Conservation (phyloP, 2,113 vertebrate species). For the Ictalurus punctatus region DNA sequence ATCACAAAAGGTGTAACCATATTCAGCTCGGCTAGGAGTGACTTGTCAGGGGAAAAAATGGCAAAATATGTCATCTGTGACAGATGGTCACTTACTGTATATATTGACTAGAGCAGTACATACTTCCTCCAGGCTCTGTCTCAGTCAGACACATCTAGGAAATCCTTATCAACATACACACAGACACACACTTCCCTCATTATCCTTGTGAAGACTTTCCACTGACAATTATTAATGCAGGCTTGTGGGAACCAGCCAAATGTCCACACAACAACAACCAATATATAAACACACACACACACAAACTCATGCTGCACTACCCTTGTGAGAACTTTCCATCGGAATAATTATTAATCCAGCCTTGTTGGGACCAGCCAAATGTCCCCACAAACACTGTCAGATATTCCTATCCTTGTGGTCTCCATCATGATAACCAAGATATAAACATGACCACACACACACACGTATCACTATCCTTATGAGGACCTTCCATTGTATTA, state of each 20-base stretch:
- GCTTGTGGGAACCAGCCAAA: too few relatives aligned
- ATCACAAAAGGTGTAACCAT: background rate
- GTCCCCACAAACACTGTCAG: background rate
- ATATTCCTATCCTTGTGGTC: background rate
- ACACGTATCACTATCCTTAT: too few relatives aligned
- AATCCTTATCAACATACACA: background rate
- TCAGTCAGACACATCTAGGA: background rate
- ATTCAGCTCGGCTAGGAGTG: background rate
- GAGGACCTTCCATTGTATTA: background rate
- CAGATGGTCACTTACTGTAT: background rate
- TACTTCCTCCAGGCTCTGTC: background rate
- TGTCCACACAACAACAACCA: too few relatives aligned
- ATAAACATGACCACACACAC: background rate
- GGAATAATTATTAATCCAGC: background rate
- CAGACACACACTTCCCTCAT: too few relatives aligned
- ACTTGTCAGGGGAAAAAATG: background rate
- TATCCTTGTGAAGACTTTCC: background rate
- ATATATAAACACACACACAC: too few relatives aligned
- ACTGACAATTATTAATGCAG: too few relatives aligned
- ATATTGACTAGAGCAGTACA: background rate
- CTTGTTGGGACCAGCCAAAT: background rate
- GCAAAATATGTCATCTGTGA: background rate
- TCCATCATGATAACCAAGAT: background rate
- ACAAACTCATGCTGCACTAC: too few relatives aligned
- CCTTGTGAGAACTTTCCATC: background rate